These are phyloP conservation scores for Xiphias gladius DNA, from an alignment of 2,113 vertebrate genomes.

Conservation along the genomic window DNA sequence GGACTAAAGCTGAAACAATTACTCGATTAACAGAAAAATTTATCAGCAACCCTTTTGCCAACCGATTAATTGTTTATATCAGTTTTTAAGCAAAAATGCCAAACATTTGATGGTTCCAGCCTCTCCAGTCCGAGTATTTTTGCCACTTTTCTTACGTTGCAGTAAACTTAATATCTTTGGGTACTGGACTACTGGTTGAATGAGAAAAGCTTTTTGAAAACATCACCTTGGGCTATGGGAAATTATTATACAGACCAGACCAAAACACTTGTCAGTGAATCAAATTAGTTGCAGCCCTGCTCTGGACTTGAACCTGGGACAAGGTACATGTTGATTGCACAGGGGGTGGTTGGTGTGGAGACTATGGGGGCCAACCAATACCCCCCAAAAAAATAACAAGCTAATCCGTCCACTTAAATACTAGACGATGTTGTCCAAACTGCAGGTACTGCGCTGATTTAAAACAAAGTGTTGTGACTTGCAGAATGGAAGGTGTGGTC, in stretches of 20 bases:
- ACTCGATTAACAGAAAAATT: not conserved
- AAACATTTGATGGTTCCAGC: not conserved
- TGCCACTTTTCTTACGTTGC: not conserved
- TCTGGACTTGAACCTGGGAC: not conserved
- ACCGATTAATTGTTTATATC: not conserved
- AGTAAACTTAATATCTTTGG: not conserved
- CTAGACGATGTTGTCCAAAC: not conserved
- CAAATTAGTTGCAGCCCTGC: not conserved
- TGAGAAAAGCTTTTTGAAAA: not conserved
- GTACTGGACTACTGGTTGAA: not conserved
- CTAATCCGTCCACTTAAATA: not conserved
- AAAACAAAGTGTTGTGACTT: constrained; percentile 28
- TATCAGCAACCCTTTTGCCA: not conserved
- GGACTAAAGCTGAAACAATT: not conserved
- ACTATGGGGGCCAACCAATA: not conserved
- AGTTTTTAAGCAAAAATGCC: not conserved
- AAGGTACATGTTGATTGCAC: not conserved
- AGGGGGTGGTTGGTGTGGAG: no score
- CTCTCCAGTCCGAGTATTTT: not conserved
- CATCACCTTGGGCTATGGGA: not conserved
- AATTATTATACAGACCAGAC: not conserved
- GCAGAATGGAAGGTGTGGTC: constrained; percentile 63
- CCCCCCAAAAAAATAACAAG: no score
- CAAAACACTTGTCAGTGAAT: not conserved
- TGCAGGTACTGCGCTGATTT: constrained; percentile 28